phyloP scores from a whole-genome alignment of 2,797 vertebrate genomes.

The Propithecus perrieri region DNA sequence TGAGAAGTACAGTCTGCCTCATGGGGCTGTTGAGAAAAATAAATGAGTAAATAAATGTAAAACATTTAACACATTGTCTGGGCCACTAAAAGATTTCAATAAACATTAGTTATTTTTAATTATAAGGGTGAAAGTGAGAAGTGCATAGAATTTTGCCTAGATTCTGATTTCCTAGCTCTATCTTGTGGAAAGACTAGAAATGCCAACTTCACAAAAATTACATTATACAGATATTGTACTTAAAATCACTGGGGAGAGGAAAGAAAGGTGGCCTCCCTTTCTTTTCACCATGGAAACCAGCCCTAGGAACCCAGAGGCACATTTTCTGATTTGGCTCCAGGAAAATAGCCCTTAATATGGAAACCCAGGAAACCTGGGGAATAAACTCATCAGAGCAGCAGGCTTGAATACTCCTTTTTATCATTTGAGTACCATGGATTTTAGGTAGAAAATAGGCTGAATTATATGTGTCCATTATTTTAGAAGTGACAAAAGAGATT shows the following conservation, averaged over 20 bases:
- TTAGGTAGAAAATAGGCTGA: conserved; percentile 55
- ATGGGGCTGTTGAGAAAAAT: not conserved
- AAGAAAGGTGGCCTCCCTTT: conserved; percentile 3
- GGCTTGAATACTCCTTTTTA: conserved; percentile 9
- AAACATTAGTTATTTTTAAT: conserved; percentile 54
- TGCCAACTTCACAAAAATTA: conserved; percentile 33
- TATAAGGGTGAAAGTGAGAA: not conserved
- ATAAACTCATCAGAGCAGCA: conserved; percentile 51
- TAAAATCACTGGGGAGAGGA: conserved; percentile 45
- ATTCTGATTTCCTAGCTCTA: conserved; percentile 20
- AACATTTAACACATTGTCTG: not conserved
- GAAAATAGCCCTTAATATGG: conserved; percentile 63
- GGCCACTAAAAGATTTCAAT: not conserved
- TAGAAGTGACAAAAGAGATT: conserved; percentile 56
- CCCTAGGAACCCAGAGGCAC: conserved; percentile 49
- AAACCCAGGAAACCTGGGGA: conserved; percentile 45
- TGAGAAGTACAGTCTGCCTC: not conserved
- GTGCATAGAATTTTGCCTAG: not conserved
- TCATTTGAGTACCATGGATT: not conserved
- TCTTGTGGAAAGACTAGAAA: conserved; percentile 47
- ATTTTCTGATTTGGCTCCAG: conserved; percentile 64
- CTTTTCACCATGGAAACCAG: conserved; percentile 69
- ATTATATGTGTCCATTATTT: conserved; percentile 40
- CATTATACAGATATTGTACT: conserved; percentile 56
- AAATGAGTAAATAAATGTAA: conserved; percentile 30